Evolutionary conservation across 2,797 vertebrate species (phyloP).

Genomic region (Odontamblyopus lacepedii): DNA sequence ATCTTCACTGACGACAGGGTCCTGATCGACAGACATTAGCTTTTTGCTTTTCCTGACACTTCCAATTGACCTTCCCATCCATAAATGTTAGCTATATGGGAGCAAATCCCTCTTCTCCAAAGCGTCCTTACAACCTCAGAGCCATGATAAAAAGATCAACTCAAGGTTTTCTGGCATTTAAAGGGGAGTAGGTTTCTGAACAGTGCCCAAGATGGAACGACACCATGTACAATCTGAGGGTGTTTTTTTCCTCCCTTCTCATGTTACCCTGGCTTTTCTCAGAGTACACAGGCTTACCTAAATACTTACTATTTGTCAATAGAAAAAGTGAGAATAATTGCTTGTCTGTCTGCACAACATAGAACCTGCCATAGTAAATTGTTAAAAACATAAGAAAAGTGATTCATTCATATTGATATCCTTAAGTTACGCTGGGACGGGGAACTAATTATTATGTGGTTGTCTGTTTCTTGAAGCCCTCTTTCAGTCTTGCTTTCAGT

Average conservation of each 20-base stretch:
- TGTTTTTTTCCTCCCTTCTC: conserved; percentile 10
- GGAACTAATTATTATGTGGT: background rate
- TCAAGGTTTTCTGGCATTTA: conserved; percentile 34
- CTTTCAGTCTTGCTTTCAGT: conserved; percentile 54
- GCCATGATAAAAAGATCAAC: conserved; percentile 37
- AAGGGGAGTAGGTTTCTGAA: conserved; percentile 32
- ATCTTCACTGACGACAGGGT: conserved; percentile 35
- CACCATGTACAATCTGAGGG: conserved; percentile 29
- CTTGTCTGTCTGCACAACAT: background rate
- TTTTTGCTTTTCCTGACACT: conserved; percentile 31
- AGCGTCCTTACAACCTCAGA: conserved; percentile 20
- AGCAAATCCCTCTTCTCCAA: conserved; percentile 22
- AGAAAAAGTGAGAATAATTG: background rate
- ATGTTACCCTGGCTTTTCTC: background rate
- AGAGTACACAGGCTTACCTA: background rate
- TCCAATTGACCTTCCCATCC: conserved; percentile 46
- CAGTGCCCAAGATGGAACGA: conserved; percentile 51
- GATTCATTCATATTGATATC: background rate
- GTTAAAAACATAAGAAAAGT: background rate
- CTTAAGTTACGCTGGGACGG: background rate
- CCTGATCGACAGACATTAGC: conserved; percentile 49
- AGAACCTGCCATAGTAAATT: background rate
- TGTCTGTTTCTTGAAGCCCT: conserved; percentile 15
- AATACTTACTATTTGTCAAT: too few species aligned
- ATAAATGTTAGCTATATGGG: conserved; percentile 38